A percentile compares a stretch with the other conserved stretches of the same genome.
phyloP scores from a whole-genome alignment of 2,113 vertebrate species.

The Anoura caudifer region DNA sequence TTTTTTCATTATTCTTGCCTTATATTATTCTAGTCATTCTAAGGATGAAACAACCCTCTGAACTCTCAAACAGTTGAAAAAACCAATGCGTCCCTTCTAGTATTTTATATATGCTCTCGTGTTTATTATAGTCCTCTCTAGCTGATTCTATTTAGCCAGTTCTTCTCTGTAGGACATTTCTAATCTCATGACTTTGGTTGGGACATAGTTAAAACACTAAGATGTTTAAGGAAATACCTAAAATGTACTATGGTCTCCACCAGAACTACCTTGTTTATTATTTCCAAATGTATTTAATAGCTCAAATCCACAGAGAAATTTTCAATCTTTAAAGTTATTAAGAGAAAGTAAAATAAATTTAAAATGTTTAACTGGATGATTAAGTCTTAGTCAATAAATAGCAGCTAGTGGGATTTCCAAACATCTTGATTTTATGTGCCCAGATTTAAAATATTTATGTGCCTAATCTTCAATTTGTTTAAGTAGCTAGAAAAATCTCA shows the following conservation, averaged over 20 bases:
- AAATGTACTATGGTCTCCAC: slow-evolving; percentile 79
- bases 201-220: slow-evolving; percentile 79
- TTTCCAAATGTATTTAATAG: slow-evolving; percentile 85
- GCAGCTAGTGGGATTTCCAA: slow-evolving; percentile 50
- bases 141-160: slow-evolving; percentile 73
- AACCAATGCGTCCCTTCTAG: slow-evolving; percentile 71
- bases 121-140: slow-evolving; percentile 79
- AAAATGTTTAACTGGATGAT: slow-evolving; percentile 76
- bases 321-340: slow-evolving; percentile 73
- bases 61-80: slow-evolving; percentile 67
- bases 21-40: slow-evolving; percentile 60
- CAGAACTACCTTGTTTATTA: slow-evolving; percentile 85
- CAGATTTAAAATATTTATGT: slow-evolving; percentile 62
- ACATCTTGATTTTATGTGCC: slow-evolving; percentile 59
- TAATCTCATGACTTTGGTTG: slow-evolving; percentile 80
- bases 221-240: slow-evolving; percentile 78
- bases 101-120: slow-evolving; percentile 79
- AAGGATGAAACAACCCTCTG: slow-evolving; percentile 73
- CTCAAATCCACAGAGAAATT: slow-evolving; percentile 81
- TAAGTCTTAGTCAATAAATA: slow-evolving; percentile 57
- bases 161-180: slow-evolving; percentile 77
- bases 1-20: slow-evolving; percentile 62
- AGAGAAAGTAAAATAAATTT: slow-evolving; percentile 75
- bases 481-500: neutral
- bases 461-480: slow-evolving; percentile 41